A percentile compares a stretch with the other conserved stretches of the same genome.
Conservation (phyloP, 2,888 invertebrate genomes). For the Drosophila infuscata region DNA sequence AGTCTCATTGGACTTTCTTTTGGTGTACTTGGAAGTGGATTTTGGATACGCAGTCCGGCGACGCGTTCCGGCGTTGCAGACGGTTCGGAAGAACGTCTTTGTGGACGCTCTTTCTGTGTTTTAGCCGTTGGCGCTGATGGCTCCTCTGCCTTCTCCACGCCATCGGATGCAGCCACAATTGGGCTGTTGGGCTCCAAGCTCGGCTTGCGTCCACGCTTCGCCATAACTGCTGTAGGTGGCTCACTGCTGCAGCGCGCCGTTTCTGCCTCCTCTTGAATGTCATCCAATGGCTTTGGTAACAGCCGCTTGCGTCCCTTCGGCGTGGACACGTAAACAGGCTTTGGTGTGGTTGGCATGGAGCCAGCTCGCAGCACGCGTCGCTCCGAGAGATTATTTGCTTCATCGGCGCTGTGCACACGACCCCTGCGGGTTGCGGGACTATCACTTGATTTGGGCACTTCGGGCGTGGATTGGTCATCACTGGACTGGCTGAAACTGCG, state of each 20-base stretch:
- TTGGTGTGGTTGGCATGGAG: slow-evolving; percentile 35
- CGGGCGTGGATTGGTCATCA: not conserved
- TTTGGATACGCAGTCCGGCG: not conserved
- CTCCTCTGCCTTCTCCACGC: not conserved
- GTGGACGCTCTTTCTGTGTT: not conserved
- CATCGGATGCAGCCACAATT: not conserved
- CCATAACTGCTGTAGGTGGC: not conserved
- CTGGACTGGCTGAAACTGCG: slow-evolving; percentile 7
- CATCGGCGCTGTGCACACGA: slow-evolving; percentile 8
- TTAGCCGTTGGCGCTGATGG: not conserved
- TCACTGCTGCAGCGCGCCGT: slow-evolving; percentile 8
- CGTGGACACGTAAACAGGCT: slow-evolving; percentile 25
- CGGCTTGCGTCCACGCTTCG: not conserved
- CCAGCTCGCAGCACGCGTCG: slow-evolving; percentile 23
- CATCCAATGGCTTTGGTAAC: slow-evolving; percentile 12
- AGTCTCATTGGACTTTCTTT: not conserved
- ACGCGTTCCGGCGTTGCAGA: not conserved
- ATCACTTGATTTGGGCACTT: not conserved
- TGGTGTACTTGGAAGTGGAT: not conserved
- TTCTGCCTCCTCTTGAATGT: slow-evolving; percentile 23
- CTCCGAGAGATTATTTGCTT: not conserved
- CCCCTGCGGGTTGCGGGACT: not conserved
- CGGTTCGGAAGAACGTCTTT: not conserved
- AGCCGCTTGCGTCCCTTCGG: slow-evolving; percentile 15
- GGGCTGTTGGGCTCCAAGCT: not conserved